Evolutionary conservation across 2,797 vertebrate genomes (phyloP).

Genomic region (Erethizon dorsatum): DNA sequence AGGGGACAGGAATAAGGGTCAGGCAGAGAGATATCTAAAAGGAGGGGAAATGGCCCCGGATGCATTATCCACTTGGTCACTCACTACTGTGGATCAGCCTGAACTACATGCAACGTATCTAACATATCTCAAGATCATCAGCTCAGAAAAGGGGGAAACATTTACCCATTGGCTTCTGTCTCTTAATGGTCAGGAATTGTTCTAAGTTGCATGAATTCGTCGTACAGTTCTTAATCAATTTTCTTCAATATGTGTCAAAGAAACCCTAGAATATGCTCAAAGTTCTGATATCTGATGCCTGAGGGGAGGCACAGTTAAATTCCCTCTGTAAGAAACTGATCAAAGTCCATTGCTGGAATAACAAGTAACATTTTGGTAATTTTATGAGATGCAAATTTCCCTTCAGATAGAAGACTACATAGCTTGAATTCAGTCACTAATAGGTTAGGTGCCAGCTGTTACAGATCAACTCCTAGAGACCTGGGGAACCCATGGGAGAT

Average conservation of each 20-base stretch:
- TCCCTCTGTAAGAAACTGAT: not conserved
- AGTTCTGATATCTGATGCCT: too few relatives aligned
- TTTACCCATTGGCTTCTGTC: not conserved
- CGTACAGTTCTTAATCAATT: not conserved
- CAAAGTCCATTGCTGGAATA: not conserved
- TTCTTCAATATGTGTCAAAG: not conserved
- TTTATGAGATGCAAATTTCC: not conserved
- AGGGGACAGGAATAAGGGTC: not conserved
- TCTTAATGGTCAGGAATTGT: not conserved
- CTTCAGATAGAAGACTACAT: not conserved
- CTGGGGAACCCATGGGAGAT: not conserved
- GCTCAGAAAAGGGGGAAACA: not conserved
- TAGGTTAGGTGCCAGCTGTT: not conserved
- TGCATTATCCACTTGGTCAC: not conserved
- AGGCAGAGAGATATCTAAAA: not conserved
- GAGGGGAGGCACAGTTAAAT: not conserved
- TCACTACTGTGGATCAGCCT: not conserved
- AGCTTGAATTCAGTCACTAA: not conserved
- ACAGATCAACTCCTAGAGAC: not conserved
- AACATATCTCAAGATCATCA: not conserved
- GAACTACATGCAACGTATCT: not conserved
- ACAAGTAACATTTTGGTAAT: not conserved
- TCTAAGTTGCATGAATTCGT: not conserved
- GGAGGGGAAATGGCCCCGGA: not conserved
- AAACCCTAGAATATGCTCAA: not conserved